These are phyloP conservation scores for Mimumesa dahlbomi DNA, from an alignment of 2,888 invertebrate genomes.

Conservation along the genomic window DNA sequence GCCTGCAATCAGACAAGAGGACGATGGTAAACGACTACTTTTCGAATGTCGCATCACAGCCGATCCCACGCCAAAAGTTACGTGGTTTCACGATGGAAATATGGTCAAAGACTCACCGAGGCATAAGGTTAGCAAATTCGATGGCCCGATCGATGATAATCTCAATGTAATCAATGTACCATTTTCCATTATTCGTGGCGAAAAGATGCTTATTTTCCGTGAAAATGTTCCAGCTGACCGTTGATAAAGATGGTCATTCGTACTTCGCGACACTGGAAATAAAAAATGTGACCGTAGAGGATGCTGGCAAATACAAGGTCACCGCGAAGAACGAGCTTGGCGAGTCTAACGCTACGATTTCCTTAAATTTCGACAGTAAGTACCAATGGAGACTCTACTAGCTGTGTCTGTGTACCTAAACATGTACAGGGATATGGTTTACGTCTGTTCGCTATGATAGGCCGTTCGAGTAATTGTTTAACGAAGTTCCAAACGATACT, in stretches of 20 bases:
- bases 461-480: neutral
- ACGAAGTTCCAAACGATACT: too few species aligned
- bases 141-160: neutral
- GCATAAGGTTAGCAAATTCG: constrained; percentile 87
- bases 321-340: constrained; percentile 98
- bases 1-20: constrained; percentile 97
- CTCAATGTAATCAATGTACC: too few species aligned
- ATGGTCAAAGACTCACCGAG: constrained; percentile 90
- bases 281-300: constrained; percentile 96
- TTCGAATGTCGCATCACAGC: constrained; percentile 97
- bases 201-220: neutral
- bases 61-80: constrained; percentile 93
- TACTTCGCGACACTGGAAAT: constrained; percentile 97
- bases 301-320: constrained; percentile 98
- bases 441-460: constrained; percentile 7
- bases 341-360: constrained; percentile 98
- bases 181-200: too few species aligned
- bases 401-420: constrained; percentile 10
- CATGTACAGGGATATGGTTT: constrained; percentile 23
- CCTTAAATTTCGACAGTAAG: constrained; percentile 99
- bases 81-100: constrained; percentile 94
- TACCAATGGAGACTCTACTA: constrained; percentile 70
- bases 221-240: constrained; percentile 87
- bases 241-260: constrained; percentile 95
- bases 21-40: constrained; percentile 95